These are phyloP conservation scores for Sisyra nigra DNA, from an alignment of 2,888 invertebrate genomes.

Conservation along the genomic window DNA sequence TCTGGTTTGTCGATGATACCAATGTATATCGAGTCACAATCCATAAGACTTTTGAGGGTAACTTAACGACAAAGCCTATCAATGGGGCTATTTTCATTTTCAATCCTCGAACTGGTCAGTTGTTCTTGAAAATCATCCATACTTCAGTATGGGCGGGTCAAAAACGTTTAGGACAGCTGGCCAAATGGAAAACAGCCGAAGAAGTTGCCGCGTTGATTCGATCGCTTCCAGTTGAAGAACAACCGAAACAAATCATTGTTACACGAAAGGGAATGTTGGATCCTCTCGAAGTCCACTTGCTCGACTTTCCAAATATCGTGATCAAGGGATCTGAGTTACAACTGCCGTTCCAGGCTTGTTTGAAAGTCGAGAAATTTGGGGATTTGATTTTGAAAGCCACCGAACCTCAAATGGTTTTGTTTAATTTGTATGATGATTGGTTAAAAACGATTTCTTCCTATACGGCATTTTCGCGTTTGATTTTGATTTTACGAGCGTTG, in stretches of 20 bases:
- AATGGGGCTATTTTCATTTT: conserved; percentile 99
- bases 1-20: conserved; percentile 99
- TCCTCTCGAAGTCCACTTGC: conserved; percentile 95
- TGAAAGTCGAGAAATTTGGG: conserved; percentile 98
- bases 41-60: conserved; percentile 99
- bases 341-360: conserved; percentile 95
- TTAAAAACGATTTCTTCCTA: conserved; percentile 98
- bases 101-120: conserved; percentile 96
- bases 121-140: conserved; percentile 98
- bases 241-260: conserved; percentile 99
- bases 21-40: conserved; percentile 99
- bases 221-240: conserved; percentile 97
- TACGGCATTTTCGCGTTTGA: conserved; percentile 94
- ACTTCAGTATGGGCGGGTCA: conserved; percentile 99
- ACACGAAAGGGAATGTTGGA: conserved; percentile 99
- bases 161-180: conserved; percentile 97
- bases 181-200: conserved; percentile 99
- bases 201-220: conserved; percentile 99
- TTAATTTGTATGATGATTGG: conserved; percentile 99
- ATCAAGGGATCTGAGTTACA: conserved; percentile 99
- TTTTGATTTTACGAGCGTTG: conserved; percentile 87
- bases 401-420: conserved; percentile 98
- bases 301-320: conserved; percentile 99
- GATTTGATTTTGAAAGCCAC: conserved; percentile 98
- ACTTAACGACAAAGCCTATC: conserved; percentile 97